A percentile compares a stretch with the other conserved stretches of the same genome.
Evolutionary conservation across 2,797 vertebrate species (phyloP).

Genomic region (Pangasius larnaudii): DNA sequence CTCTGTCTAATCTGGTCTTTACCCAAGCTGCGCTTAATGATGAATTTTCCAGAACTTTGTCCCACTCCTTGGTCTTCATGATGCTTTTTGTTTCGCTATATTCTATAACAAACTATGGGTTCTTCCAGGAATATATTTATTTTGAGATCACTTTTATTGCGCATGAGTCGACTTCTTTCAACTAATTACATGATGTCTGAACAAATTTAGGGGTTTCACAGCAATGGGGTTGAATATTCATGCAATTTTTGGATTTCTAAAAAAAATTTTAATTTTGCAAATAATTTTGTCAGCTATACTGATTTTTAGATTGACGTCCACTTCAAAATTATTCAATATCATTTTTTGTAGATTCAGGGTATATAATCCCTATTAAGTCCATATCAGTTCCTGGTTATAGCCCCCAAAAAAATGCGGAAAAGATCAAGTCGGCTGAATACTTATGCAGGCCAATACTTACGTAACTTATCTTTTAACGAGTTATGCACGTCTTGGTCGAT

Average conservation of each 20-base stretch:
- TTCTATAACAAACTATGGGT: neutral
- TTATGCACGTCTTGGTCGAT: neutral
- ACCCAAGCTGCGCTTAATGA: neutral
- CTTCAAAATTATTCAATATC: neutral
- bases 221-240: neutral
- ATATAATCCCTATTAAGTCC: neutral
- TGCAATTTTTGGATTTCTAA: neutral
- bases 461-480: neutral
- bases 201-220: neutral
- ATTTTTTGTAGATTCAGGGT: neutral
- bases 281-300: neutral
- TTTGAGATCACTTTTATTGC: neutral
- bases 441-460: neutral
- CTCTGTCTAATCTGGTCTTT: neutral
- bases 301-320: neutral
- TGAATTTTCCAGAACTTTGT: neutral
- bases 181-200: neutral
- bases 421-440: neutral
- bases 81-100: neutral
- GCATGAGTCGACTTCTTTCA: neutral
- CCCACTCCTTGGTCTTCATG: neutral
- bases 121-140: neutral
- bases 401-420: no score
- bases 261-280: neutral
- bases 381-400: neutral